Percentiles rank a stretch among this genome's conserved stretches.
phyloP scores from a whole-genome alignment of 2,888 invertebrate genomes.

The Eucriotettix oculatus region DNA sequence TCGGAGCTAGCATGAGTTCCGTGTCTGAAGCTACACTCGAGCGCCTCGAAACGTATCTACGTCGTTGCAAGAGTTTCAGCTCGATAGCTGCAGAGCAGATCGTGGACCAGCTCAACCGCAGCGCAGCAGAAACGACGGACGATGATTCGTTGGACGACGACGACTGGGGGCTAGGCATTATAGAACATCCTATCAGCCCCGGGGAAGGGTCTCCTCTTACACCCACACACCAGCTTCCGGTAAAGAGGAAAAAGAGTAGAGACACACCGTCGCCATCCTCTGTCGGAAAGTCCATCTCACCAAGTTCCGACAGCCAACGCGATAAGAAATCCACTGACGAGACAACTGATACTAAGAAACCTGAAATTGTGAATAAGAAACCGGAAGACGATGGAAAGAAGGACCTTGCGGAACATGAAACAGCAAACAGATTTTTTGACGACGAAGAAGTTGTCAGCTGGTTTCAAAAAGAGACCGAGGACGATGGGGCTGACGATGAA shows the following conservation, averaged over 20 bases:
- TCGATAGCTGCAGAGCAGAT: slow-evolving; percentile 29
- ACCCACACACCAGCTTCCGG: too few relatives aligned
- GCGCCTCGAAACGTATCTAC: slow-evolving; percentile 28
- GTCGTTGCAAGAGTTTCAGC: slow-evolving; percentile 29
- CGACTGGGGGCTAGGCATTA: slow-evolving; percentile 31
- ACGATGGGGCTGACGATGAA: not conserved
- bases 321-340: not conserved
- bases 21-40: slow-evolving; percentile 20
- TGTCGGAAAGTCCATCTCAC: too few relatives aligned
- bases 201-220: not conserved
- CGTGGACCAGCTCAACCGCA: slow-evolving; percentile 19
- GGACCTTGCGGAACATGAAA: not conserved
- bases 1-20: not conserved
- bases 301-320: not conserved
- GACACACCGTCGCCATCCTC: too few relatives aligned
- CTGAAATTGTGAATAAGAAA: not conserved
- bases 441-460: not conserved
- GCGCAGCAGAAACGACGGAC: too few relatives aligned
- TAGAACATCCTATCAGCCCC: slow-evolving; percentile 22
- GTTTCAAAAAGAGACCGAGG: not conserved
- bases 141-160: too few relatives aligned
- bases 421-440: not conserved
- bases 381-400: too few relatives aligned
- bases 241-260: too few relatives aligned
- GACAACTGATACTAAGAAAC: not conserved